A percentile compares a stretch with the other conserved stretches of the same genome.
phyloP scores from a whole-genome alignment of 2,888 invertebrate species.

The Caenorhabditis macrosperma region DNA sequence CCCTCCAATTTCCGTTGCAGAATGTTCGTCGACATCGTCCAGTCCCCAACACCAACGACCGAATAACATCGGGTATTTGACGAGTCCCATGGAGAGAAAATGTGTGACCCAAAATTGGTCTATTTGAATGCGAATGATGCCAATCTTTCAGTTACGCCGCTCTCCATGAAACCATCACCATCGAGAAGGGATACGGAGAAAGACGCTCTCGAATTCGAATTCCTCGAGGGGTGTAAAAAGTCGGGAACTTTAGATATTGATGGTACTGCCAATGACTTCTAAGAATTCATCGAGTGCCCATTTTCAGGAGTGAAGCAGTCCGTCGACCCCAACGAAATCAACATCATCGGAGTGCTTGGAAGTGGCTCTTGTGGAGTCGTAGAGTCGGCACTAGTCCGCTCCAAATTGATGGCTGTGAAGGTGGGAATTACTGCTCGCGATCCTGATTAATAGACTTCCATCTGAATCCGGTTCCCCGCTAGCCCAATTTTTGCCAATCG shows the following conservation, averaged over 20 bases:
- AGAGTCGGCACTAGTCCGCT: slow-evolving; percentile 45
- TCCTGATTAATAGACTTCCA: slow-evolving; percentile 23
- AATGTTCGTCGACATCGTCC: slow-evolving; percentile 57
- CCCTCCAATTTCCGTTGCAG: slow-evolving; percentile 37
- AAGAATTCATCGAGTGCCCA: not conserved
- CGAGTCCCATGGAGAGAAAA: slow-evolving; percentile 61
- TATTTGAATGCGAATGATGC: slow-evolving; percentile 6
- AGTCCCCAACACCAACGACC: slow-evolving; percentile 60
- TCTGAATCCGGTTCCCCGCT: not conserved
- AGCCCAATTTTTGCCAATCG: not conserved
- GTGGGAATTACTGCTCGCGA: slow-evolving; percentile 28
- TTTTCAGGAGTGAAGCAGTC: slow-evolving; percentile 34
- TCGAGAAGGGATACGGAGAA: slow-evolving; percentile 59
- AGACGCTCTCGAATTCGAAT: slow-evolving; percentile 51
- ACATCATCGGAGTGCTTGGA: slow-evolving; percentile 50
- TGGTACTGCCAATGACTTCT: slow-evolving; percentile 13
- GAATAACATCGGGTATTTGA: slow-evolving; percentile 59
- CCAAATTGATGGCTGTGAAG: slow-evolving; percentile 57
- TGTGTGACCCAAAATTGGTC: slow-evolving; percentile 24
- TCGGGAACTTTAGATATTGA: slow-evolving; percentile 50
- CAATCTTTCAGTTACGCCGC: slow-evolving; percentile 51
- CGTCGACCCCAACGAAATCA: slow-evolving; percentile 51
- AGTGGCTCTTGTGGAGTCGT: slow-evolving; percentile 60
- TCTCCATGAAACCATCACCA: slow-evolving; percentile 60
- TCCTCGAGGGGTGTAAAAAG: slow-evolving; percentile 48